Evolutionary conservation across 2,888 invertebrate genomes (phyloP), one percentile per base, ranked within the genome.

Genomic region (Spicauda simplicius): DNA sequence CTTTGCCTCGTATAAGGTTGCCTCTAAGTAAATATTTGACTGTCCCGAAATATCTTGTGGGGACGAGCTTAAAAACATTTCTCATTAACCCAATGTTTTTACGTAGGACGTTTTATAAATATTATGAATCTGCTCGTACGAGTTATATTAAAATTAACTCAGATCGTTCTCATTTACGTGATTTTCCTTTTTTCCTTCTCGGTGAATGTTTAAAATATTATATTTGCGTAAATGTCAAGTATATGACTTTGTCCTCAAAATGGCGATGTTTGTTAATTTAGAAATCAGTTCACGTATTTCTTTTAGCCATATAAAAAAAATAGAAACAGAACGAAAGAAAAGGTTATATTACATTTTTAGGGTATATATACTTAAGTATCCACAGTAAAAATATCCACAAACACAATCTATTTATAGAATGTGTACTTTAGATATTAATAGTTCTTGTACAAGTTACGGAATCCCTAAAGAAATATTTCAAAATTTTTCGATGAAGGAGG

Each of bases 21-120:
- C 41, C 54, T 60, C 25, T n/a, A 10, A 48, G 64, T 69, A 76
- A 75, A 77, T 76, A 73, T 77, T 78, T 74, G 71, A 56, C 37
- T 45, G 63, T 56, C 54, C 71, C 69, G 14, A 71, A 74, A 74
- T 74, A 73, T 73, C 64, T 71, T 45, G 58, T 30, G 67, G 69
- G 61, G 62, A 41, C 54, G 60, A 62, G 64, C 64, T 64, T 61
- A 56, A 71, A 71, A 73, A 72, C 72, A 71, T 69, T 74, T 74
- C 70, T 73, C 71, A 73, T 73, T 72, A 72, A 69, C 66, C 56
- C 64, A 64, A 56, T 54, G 45, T 63, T 62, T 53, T 62, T 59
- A 33, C 60, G n/a, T 18, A 11, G 41, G 30, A 66, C 41, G 66
- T 48, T 65, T 60, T 52, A 58, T 58, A 64, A 57, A 64, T 58